A percentile compares a stretch with the other conserved stretches of the same genome.
phyloP scores from a whole-genome alignment of 2,113 vertebrate genomes.

The Rhynchomys soricoides region DNA sequence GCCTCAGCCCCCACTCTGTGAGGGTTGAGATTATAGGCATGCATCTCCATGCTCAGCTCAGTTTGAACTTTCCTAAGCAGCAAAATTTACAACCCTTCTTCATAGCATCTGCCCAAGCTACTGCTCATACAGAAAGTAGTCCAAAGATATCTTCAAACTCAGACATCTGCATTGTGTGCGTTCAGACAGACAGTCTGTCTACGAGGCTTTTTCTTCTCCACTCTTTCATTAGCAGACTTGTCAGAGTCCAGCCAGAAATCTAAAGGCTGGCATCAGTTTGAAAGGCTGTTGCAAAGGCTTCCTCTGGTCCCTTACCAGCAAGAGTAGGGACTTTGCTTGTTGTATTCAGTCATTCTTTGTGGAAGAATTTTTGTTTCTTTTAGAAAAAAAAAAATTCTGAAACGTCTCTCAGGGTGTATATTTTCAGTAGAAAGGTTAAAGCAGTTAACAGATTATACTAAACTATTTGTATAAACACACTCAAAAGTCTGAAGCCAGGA shows the following conservation, averaged over 20 bases:
- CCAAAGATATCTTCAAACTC: constrained; percentile 82
- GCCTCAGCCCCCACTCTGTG: no score
- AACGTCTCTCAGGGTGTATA: constrained; percentile 74
- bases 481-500: constrained; percentile 63
- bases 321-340: not conserved
- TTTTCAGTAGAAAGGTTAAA: constrained; percentile 80
- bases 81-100: constrained; percentile 57
- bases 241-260: constrained; percentile 75
- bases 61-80: not conserved
- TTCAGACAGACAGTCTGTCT: constrained; percentile 81
- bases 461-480: constrained; percentile 72
- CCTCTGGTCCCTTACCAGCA: constrained; percentile 79
- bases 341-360: not conserved
- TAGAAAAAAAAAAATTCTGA: constrained; percentile 78
- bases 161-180: constrained; percentile 11
- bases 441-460: constrained; percentile 78
- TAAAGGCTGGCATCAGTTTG: constrained; percentile 67
- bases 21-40: not conserved
- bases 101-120: constrained; percentile 82
- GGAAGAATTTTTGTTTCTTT: constrained; percentile 70
- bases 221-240: not conserved
- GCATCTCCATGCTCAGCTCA: not conserved
- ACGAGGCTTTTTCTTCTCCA: constrained; percentile 72
- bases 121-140: constrained; percentile 78
- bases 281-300: not conserved